These are phyloP conservation scores for Spilarctia lutea DNA, from an alignment of 2,888 invertebrate genomes.

Conservation along the genomic window DNA sequence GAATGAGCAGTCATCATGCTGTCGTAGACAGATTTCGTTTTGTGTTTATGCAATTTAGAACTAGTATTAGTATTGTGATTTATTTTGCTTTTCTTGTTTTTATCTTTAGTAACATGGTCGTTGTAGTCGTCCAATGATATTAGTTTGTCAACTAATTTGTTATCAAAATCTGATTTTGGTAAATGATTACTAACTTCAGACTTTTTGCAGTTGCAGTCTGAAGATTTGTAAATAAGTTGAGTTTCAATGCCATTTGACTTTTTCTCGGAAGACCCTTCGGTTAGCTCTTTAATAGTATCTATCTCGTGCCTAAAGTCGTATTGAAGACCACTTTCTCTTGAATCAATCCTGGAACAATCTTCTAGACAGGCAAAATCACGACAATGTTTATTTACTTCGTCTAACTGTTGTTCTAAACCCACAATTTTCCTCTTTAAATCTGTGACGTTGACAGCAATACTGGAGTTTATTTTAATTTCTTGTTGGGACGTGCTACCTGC, in stretches of 20 bases:
- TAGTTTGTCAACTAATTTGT: slow-evolving; percentile 31
- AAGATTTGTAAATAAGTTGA: slow-evolving; percentile 64
- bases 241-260: slow-evolving; percentile 56
- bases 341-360: slow-evolving; percentile 48
- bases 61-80: slow-evolving; percentile 41
- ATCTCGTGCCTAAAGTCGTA: slow-evolving; percentile 41
- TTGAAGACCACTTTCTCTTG: slow-evolving; percentile 37
- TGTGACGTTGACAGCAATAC: slow-evolving; percentile 71
- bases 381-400: slow-evolving; percentile 69
- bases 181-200: slow-evolving; percentile 56
- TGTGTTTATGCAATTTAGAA: slow-evolving; percentile 54
- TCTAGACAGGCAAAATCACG: slow-evolving; percentile 60
- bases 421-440: slow-evolving; percentile 73
- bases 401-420: slow-evolving; percentile 69
- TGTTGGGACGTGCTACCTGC: slow-evolving; percentile 73
- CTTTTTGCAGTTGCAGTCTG: slow-evolving; percentile 55
- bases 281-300: slow-evolving; percentile 38
- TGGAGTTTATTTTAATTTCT: slow-evolving; percentile 73
- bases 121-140: slow-evolving; percentile 35
- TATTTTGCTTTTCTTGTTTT: slow-evolving; percentile 57
- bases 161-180: slow-evolving; percentile 39
- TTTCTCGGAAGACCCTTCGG: slow-evolving; percentile 40
- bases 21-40: slow-evolving; percentile 56
- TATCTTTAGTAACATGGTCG: slow-evolving; percentile 37
- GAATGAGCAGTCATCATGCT: slow-evolving; percentile 55